Base-by-base conservation (phyloP, 2,888 invertebrate genomes). In the Pollenia griseotomentosa region DNA sequence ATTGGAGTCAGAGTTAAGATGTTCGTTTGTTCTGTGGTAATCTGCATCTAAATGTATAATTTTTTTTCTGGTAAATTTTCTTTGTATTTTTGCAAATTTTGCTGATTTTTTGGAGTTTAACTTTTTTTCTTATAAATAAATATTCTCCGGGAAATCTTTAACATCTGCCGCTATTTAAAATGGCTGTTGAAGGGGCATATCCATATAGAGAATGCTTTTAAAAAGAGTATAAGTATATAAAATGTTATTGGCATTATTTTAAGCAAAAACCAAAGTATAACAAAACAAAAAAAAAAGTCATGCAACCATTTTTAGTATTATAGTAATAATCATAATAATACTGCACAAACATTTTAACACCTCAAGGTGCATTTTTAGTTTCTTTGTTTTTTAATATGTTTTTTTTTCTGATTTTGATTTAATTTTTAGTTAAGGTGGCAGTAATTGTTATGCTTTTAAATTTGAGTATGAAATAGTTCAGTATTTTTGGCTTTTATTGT, bases 91-190 rank as follows among this genome's bases (percentile, higher is more conserved):
- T 19, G 42, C 55, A 81, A 73, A 79, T 40, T 66, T 66, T 57
- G 42, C n/a, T 6, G 19, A 9, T 40, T 81, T 61, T 81, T 65
- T 14, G 11, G 33, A 10, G 42, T 5, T 12, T 33, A 33, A 33
- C 11, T 59, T 66, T 71, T 65, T 51, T 57, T 57, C 12, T 59
- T 66, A 55, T 42, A 48, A 65, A 55, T 42, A 48, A 65, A 83
- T 78, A 81, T 85, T 71, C 48, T 59, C 23, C 51, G 57, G 59
- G 33, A 83, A 80, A 86, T 86, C 86, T 86, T 86, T 83, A 86
- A 80, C 86, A 86, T 86, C 86, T 83, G 86, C 83, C 86, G 86
- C 79, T 71, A 59, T 51, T 82, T 81, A 81, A 74, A 59, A 57
- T 71, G 33, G 63, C 73, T 86, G 82, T 79, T 79, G 78, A 74